A percentile compares a stretch with the other conserved stretches of the same genome.
phyloP scores from a whole-genome alignment of 2,113 vertebrate genomes.

The Enhydra lutris region DNA sequence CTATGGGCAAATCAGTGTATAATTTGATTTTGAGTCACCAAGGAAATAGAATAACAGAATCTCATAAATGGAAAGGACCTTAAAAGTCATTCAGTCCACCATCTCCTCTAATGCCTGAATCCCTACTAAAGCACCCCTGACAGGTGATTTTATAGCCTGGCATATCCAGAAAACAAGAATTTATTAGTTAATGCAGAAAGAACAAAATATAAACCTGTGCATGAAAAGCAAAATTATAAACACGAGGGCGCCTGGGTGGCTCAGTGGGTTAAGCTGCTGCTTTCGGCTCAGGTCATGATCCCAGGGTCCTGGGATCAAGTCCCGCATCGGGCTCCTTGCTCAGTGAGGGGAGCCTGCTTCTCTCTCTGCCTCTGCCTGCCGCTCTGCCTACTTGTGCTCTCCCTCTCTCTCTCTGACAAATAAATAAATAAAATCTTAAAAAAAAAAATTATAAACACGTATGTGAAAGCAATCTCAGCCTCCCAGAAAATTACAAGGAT shows the following conservation, averaged over 20 bases:
- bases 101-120: neutral
- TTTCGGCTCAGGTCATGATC: no score
- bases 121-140: neutral
- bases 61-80: neutral
- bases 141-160: neutral
- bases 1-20: neutral
- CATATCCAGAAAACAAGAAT: neutral
- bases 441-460: conserved; percentile 17
- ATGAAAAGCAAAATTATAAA: conserved; percentile 30
- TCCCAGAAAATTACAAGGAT: conserved; percentile 31
- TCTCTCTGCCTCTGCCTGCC: no score
- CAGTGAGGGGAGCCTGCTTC: no score
- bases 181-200: neutral
- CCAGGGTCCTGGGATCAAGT: no score
- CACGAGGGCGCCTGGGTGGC: neutral
- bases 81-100: neutral
- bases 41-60: neutral
- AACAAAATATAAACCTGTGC: neutral
- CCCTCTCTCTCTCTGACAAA: no score
- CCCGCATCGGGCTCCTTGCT: no score
- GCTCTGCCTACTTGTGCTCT: no score
- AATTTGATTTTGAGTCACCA: conserved; percentile 30
- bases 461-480: neutral
- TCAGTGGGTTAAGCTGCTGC: no score
- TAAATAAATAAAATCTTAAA: no score